A percentile compares a stretch with the other conserved stretches of the same genome.
These are phyloP conservation scores for Pseudomyrmex cubaensis DNA, from an alignment of 1,140 invertebrate species.

Conservation along the genomic window DNA sequence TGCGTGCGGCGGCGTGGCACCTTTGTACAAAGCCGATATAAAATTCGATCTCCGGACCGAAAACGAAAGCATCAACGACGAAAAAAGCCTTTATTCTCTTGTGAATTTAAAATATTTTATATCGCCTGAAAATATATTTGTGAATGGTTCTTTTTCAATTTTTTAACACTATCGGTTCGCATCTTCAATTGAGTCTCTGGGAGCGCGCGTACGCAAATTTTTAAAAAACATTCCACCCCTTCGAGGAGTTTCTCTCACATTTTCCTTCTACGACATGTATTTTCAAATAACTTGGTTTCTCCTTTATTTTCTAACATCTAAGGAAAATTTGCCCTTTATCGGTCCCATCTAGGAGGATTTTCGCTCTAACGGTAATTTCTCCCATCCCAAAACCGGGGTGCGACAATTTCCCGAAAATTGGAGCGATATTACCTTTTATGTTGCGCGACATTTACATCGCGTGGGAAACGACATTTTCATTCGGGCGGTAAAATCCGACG, in stretches of 20 bases:
- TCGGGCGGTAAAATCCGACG: not conserved
- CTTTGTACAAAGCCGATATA: slow-evolving; percentile 13
- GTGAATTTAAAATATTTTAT: slow-evolving; percentile 1
- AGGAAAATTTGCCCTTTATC: not conserved
- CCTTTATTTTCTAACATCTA: not conserved
- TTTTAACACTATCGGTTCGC: not conserved
- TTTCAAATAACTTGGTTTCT: not conserved
- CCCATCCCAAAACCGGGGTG: not conserved
- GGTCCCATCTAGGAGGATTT: not conserved
- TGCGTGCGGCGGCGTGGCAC: slow-evolving; percentile 4
- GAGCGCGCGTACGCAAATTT: not conserved
- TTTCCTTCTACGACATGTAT: not conserved
- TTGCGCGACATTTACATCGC: not conserved
- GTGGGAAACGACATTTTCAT: slow-evolving; percentile 9
- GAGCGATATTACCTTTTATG: not conserved
- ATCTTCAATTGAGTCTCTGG: not conserved
- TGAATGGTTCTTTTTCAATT: not conserved
- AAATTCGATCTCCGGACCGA: slow-evolving; percentile 2
- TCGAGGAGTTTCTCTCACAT: not conserved
- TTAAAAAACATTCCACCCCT: too few relatives aligned
- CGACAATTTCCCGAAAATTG: slow-evolving; percentile 9
- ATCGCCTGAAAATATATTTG: not conserved
- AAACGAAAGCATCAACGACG: too few relatives aligned
- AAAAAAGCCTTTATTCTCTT: not conserved
- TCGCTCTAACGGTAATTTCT: not conserved